Percentiles rank a stretch among this genome's conserved stretches.
phyloP scores from a whole-genome alignment of 2,888 invertebrate genomes.

The Nemoura dubitans region DNA sequence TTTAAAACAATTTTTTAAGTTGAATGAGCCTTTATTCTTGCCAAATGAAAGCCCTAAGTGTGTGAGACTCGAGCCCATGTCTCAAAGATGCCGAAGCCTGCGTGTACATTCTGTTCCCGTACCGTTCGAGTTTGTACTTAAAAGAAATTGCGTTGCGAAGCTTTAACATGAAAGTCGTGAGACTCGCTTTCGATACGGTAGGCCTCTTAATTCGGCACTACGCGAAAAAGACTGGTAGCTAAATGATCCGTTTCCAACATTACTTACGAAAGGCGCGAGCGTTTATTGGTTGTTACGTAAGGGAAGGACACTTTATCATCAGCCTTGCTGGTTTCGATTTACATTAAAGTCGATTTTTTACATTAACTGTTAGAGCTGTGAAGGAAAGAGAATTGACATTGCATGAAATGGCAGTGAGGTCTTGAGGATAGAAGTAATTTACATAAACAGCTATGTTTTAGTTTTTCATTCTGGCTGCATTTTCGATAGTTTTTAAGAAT shows the following conservation, averaged over 20 bases:
- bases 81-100: not conserved
- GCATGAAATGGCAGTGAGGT: too few relatives aligned
- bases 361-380: too few relatives aligned
- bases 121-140: constrained; percentile 12
- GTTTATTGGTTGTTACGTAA: not conserved
- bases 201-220: constrained; percentile 12
- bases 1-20: too few relatives aligned
- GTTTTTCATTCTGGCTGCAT: too few relatives aligned
- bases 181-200: not conserved
- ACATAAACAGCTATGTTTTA: too few relatives aligned
- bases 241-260: not conserved
- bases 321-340: not conserved
- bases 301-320: not conserved
- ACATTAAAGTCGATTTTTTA: too few relatives aligned
- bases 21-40: not conserved
- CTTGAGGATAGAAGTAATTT: too few relatives aligned
- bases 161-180: not conserved
- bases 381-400: too few relatives aligned
- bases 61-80: not conserved
- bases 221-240: constrained; percentile 12
- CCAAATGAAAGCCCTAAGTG: not conserved
- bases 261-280: not conserved
- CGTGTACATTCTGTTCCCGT: not conserved
- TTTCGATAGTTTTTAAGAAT: too few relatives aligned
- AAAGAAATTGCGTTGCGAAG: not conserved